Evolutionary conservation across 2,888 invertebrate species (phyloP), one percentile per base, ranked within the genome.

Genomic region (Cordylochernes scorpioides): DNA sequence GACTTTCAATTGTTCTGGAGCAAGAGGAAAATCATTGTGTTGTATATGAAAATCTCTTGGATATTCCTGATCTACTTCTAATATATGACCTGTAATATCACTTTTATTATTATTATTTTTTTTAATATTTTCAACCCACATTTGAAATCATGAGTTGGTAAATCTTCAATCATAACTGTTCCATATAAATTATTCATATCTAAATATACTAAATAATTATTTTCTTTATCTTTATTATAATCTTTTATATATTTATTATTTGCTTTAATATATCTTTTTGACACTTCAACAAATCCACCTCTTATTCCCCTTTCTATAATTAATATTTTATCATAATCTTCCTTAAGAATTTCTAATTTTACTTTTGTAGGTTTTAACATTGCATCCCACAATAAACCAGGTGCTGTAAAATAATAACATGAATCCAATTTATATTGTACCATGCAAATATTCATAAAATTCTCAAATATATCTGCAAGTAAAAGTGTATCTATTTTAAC

Each of bases 401-500:
- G 46, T 17, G 35, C 32, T 3, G 43, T 42, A 28, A 33, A 45
- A 31, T 46, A 49, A 15, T 28, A 25, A 3, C 16, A 14, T 3
- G 45, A 43, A 33, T 48, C 46, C 18, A 48, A 31, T 22, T 38
- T 30, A 32, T 47, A 47, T 10, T 34, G 32, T 14, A 34, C 12
- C 3, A 41, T 16, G 34, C 42, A 39, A 13, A 44, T 29, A 14
- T 41, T 33, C 36, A 46, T 37, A 32, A 50, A 51, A n/a, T 35
- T 41, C 33, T 51, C 45, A 42, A 48, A 49, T 12, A 49, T 41
- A 42, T 49, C 45, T 16, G 44, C 42, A 14, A 50, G 39, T 12
- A 45, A 33, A 8, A 44, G 33, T 2, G 45, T 41, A 40, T 46
- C 46, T 15, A 42, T 41, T 26, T 35, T 40, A 26, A 41, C 32